A percentile compares a stretch with the other conserved stretches of the same genome.
These are phyloP conservation scores for Amblyornis subalaris DNA, from an alignment of 2,113 vertebrate species.

Conservation along the genomic window DNA sequence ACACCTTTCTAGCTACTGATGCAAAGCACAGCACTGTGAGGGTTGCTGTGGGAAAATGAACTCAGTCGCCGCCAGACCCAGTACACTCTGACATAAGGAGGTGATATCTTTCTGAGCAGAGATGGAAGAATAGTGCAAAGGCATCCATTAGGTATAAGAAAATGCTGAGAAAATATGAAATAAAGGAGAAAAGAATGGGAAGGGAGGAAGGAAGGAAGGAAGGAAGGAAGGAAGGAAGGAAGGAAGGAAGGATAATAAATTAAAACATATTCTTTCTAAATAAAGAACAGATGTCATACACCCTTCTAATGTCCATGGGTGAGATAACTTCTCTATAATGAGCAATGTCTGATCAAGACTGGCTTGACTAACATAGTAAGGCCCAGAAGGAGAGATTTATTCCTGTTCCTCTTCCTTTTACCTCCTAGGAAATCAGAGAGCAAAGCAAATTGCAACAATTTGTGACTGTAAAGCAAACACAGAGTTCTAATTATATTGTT, in stretches of 20 bases:
- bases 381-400: neutral
- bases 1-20: neutral
- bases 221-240: neutral
- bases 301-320: neutral
- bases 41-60: neutral
- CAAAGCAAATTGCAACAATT: slow-evolving; percentile 2
- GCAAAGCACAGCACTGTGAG: neutral
- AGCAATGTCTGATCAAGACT: neutral
- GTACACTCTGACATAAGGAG: neutral
- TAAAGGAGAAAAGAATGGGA: neutral
- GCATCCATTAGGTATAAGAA: neutral
- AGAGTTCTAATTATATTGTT: neutral
- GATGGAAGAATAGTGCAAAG: neutral
- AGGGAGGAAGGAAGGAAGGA: neutral
- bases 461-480: neutral
- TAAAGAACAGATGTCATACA: neutral
- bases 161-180: neutral
- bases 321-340: neutral
- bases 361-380: neutral
- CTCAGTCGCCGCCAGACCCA: neutral
- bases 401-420: neutral
- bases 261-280: neutral
- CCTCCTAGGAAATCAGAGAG: neutral
- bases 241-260: neutral
- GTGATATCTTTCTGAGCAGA: neutral